A percentile compares a stretch with the other conserved stretches of the same genome.
These are phyloP conservation scores for Apeira syringaria DNA, from an alignment of 2,888 invertebrate genomes.

Conservation along the genomic window DNA sequence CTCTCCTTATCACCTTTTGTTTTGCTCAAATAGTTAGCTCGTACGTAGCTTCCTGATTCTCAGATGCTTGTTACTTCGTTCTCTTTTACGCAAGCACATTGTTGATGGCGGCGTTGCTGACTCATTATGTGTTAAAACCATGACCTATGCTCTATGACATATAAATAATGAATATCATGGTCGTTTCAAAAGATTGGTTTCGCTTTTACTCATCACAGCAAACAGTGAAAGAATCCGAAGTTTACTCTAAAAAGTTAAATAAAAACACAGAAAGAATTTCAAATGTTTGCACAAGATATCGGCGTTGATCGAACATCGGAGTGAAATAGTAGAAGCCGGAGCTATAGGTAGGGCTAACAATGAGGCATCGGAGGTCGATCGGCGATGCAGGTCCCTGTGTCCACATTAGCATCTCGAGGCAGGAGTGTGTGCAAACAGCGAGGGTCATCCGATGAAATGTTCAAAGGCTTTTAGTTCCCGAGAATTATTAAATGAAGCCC, in stretches of 20 bases:
- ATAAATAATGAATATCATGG: neutral
- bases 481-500: slow-evolving; percentile 83
- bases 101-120: slow-evolving; percentile 1
- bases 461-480: slow-evolving; percentile 84
- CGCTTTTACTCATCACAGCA: slow-evolving; percentile 16
- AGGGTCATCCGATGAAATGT: slow-evolving; percentile 84
- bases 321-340: slow-evolving; percentile 73
- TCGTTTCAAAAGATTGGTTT: slow-evolving; percentile 12
- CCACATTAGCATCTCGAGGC: slow-evolving; percentile 82
- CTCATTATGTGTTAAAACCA: slow-evolving; percentile 1
- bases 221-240: slow-evolving; percentile 17
- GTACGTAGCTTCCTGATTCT: slow-evolving; percentile 40
- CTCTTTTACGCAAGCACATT: slow-evolving; percentile 4
- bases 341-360: slow-evolving; percentile 72
- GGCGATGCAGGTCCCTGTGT: slow-evolving; percentile 83
- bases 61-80: slow-evolving; percentile 13
- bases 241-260: slow-evolving; percentile 26
- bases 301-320: slow-evolving; percentile 58
- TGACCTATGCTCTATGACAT: neutral
- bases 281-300: slow-evolving; percentile 66
- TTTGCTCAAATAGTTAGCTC: slow-evolving; percentile 75
- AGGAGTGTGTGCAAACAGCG: slow-evolving; percentile 81
- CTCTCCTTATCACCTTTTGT: slow-evolving; percentile 82
- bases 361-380: slow-evolving; percentile 77
- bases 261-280: slow-evolving; percentile 36